Evolutionary conservation across 2,888 invertebrate species (phyloP).

Genomic region (Melanotus villosus): DNA sequence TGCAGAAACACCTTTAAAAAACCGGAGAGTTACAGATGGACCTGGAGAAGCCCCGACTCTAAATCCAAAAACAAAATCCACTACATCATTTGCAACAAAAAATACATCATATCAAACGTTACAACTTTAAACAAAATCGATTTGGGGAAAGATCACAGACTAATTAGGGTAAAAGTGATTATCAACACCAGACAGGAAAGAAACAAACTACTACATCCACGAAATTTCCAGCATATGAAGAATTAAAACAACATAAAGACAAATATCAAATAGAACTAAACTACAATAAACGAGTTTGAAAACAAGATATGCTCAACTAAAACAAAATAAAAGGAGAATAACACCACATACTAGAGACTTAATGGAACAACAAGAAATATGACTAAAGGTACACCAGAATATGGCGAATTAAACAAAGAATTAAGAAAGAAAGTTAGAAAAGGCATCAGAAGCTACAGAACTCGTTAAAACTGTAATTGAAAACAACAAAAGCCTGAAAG

Average conservation of each 20-base stretch:
- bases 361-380: neutral
- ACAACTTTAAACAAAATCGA: neutral
- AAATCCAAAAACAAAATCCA: neutral
- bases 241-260: neutral
- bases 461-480: neutral
- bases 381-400: neutral
- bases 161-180: neutral
- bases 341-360: neutral
- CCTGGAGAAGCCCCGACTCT: neutral
- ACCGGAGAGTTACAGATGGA: constrained; percentile 9
- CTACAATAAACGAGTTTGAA: neutral
- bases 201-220: neutral
- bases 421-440: neutral
- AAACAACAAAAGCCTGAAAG: neutral
- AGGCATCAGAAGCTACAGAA: neutral
- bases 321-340: neutral
- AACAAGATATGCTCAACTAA: neutral
- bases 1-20: constrained; percentile 9
- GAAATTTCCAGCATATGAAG: neutral
- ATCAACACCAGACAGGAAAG: neutral
- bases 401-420: neutral
- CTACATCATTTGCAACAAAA: neutral
- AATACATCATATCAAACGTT: neutral
- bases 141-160: neutral
- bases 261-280: neutral